phyloP scores from a whole-genome alignment of 2,113 vertebrate species.

The Hippocampus guttulatus region DNA sequence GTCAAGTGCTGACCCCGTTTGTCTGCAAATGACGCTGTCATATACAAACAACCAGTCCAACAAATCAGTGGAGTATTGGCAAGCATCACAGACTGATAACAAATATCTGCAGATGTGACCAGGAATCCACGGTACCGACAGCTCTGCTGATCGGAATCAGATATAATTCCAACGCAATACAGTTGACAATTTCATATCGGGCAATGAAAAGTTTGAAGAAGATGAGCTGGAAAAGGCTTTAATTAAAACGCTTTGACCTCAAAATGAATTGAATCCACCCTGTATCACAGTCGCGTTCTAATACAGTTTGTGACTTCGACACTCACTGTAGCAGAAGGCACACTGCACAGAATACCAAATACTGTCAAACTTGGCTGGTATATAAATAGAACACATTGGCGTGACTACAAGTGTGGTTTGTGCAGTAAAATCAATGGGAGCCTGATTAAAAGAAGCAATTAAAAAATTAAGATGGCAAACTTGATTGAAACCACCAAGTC shows the following conservation, averaged over 20 bases:
- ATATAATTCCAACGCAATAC: neutral
- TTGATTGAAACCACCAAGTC: neutral
- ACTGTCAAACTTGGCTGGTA: neutral
- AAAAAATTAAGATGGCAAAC: neutral
- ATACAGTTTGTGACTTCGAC: neutral
- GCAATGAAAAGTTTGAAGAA: neutral
- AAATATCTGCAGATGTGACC: neutral
- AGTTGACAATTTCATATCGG: neutral
- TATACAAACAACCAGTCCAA: neutral
- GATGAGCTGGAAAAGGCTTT: neutral
- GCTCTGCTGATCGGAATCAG: neutral
- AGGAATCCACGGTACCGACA: neutral
- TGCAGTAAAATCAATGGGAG: neutral
- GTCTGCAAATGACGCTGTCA: neutral
- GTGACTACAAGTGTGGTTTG: neutral
- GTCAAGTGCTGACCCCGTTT: too few species aligned
- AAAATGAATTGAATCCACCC: neutral
- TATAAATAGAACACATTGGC: neutral
- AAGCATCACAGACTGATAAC: neutral
- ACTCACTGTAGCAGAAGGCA: neutral
- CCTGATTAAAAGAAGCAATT: neutral
- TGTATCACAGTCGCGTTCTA: neutral
- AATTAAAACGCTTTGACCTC: neutral
- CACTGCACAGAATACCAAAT: neutral
- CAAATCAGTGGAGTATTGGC: neutral